Evolutionary conservation across 2,113 vertebrate genomes (phyloP).

Genomic region (Psettodes erumei): DNA sequence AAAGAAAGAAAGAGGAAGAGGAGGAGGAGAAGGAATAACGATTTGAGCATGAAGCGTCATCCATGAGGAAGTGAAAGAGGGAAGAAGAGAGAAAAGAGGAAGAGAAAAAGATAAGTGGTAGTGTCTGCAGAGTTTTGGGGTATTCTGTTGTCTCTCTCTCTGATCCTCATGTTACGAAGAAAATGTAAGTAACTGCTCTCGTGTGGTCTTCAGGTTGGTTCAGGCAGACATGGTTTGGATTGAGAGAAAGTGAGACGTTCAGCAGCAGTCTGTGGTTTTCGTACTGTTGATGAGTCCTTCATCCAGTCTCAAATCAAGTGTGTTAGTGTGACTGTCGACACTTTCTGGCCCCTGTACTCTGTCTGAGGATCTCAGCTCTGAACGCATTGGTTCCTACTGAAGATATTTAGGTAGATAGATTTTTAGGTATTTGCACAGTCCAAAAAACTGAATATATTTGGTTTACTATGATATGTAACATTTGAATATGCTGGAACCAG

Average conservation of each 20-base stretch:
- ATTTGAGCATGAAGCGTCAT: background rate
- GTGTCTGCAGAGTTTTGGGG: background rate
- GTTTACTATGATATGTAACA: too few relatives aligned
- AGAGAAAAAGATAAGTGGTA: slow-evolving; percentile 19
- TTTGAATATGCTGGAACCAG: too few relatives aligned
- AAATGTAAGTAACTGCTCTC: slow-evolving; percentile 20
- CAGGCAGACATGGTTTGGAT: fast-evolving
- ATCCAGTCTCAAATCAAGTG: too few relatives aligned
- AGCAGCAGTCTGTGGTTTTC: background rate
- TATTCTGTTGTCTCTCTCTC: background rate
- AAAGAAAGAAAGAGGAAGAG: background rate
- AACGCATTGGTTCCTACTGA: too few relatives aligned
- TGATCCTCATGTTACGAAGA: background rate
- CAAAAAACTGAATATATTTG: too few relatives aligned
- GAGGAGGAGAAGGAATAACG: background rate
- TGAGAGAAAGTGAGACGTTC: background rate
- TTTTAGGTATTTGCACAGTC: too few relatives aligned
- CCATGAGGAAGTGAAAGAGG: slow-evolving; percentile 30
- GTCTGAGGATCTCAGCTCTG: too few relatives aligned
- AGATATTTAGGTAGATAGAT: too few relatives aligned
- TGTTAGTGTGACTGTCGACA: too few relatives aligned
- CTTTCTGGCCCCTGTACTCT: too few relatives aligned
- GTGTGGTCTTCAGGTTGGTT: background rate
- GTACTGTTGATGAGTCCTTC: too few relatives aligned
- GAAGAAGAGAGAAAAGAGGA: slow-evolving; percentile 2